phyloP scores from a whole-genome alignment of 2,113 vertebrate species.

The Climacteris rufus region DNA sequence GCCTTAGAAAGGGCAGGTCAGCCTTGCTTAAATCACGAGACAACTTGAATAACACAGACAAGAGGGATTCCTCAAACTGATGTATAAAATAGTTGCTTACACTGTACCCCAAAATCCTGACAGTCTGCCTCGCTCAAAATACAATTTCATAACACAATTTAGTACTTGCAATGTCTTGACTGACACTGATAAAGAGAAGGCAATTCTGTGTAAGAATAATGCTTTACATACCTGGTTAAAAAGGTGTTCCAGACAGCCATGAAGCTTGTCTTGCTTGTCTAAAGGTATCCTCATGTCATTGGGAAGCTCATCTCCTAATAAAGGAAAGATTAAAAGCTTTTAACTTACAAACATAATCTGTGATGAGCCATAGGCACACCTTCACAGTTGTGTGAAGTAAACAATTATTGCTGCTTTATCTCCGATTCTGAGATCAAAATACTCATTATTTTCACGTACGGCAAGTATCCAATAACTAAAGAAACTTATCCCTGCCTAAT shows the following conservation, averaged over 20 bases:
- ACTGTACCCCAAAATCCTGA: neutral
- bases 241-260: slow-evolving; percentile 96
- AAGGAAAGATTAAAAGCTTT: neutral
- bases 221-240: slow-evolving; percentile 87
- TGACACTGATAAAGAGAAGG: neutral
- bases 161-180: neutral
- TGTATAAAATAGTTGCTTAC: neutral
- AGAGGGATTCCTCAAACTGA: neutral
- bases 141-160: neutral
- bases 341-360: neutral
- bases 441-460: neutral
- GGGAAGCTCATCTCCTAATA: slow-evolving; percentile 90
- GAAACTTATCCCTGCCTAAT: neutral
- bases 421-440: neutral
- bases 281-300: slow-evolving; percentile 95
- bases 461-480: neutral
- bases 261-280: slow-evolving; percentile 97
- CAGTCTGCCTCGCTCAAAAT: neutral
- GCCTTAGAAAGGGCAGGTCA: neutral
- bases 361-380: neutral
- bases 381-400: neutral
- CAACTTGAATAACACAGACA: neutral
- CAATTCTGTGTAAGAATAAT: neutral
- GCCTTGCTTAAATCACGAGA: neutral
- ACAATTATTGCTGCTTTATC: neutral